Percentiles rank a stretch among this genome's conserved stretches.
Evolutionary conservation across 2,113 vertebrate genomes (phyloP).

Genomic region (Procavia capensis): DNA sequence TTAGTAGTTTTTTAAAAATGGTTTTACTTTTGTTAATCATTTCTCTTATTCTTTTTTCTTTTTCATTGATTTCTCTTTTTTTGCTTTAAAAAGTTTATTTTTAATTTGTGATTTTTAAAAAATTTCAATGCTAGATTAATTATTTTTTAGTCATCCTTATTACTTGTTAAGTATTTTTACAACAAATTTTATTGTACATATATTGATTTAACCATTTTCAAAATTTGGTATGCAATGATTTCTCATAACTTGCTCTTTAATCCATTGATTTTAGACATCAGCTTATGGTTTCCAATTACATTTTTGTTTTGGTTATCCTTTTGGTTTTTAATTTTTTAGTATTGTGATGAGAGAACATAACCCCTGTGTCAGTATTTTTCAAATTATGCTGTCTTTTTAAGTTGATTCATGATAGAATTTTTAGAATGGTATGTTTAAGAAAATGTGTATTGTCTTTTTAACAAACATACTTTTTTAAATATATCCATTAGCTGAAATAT

Average conservation of each 20-base stretch:
- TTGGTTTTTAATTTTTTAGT: too few species aligned
- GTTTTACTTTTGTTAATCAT: background rate
- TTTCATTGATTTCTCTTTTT: background rate
- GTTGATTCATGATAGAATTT: background rate
- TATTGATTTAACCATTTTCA: background rate
- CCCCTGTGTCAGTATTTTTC: background rate
- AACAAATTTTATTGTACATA: background rate
- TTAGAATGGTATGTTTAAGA: background rate
- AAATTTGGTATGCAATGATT: background rate
- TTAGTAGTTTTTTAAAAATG: background rate
- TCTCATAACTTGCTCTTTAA: background rate
- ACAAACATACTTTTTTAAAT: background rate
- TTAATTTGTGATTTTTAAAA: background rate
- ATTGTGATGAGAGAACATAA: too few species aligned
- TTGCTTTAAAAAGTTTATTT: background rate
- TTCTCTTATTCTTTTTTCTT: background rate
- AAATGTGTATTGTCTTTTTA: background rate
- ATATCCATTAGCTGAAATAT: background rate
- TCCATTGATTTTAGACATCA: background rate
- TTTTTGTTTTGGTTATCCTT: background rate
- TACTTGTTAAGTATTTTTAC: background rate
- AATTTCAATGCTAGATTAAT: background rate
- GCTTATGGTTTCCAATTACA: background rate
- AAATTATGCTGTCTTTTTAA: conserved; percentile 18
- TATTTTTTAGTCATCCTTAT: background rate